Evolutionary conservation across 2,888 invertebrate genomes (phyloP).

Genomic region (Sthenelais limicola): DNA sequence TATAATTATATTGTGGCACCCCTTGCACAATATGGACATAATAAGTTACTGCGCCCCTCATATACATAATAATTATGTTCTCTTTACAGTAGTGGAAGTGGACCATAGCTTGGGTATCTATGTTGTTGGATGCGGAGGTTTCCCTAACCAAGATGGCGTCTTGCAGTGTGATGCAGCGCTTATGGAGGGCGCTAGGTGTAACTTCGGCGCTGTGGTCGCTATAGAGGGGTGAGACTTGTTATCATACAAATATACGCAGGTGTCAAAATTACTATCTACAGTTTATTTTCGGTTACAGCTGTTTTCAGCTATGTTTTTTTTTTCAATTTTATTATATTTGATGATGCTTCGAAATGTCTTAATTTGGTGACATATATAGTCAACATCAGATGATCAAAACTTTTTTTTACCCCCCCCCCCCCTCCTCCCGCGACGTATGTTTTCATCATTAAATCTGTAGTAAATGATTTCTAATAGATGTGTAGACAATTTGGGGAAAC

Average conservation of each 20-base stretch:
- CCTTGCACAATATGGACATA: no score
- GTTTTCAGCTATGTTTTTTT: neutral
- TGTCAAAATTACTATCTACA: neutral
- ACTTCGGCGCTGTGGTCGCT: slow-evolving; percentile 58
- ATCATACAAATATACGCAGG: no score
- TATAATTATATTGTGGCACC: no score
- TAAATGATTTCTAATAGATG: no score
- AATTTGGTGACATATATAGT: no score
- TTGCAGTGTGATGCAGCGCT: slow-evolving; percentile 59
- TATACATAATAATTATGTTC: neutral
- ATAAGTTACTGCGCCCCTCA: no score
- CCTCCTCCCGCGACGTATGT: no score
- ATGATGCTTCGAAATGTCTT: no score
- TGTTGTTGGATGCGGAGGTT: slow-evolving; percentile 55
- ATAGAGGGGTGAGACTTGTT: slow-evolving; percentile 53
- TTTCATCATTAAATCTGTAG: no score
- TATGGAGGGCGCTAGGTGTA: slow-evolving; percentile 55
- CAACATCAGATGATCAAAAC: no score
- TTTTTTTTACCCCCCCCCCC: no score
- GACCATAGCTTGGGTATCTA: slow-evolving; percentile 34
- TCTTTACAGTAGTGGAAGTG: slow-evolving; percentile 42
- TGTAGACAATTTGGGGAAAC: no score
- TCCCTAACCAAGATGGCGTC: slow-evolving; percentile 54
- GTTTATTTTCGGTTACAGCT: neutral
- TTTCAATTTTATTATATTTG: slow-evolving; percentile 14